Percentiles rank a stretch among this genome's conserved stretches.
These are phyloP conservation scores for Galeruca laticollis DNA, from an alignment of 2,888 invertebrate genomes.

Conservation along the genomic window DNA sequence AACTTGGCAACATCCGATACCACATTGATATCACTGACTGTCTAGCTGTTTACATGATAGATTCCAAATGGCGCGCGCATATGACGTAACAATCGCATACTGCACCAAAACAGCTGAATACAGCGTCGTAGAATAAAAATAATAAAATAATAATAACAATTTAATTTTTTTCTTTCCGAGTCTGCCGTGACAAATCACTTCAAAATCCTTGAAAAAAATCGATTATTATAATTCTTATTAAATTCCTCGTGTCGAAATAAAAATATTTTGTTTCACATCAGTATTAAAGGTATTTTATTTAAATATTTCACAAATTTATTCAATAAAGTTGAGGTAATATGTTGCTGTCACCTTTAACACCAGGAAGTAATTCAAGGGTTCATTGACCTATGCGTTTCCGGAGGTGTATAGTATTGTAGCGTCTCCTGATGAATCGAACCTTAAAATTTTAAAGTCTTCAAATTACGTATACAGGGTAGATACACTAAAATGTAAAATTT, in stretches of 20 bases:
- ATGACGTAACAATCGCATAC: conserved; percentile 58
- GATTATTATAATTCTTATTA: not conserved
- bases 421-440: not conserved
- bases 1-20: conserved; percentile 35
- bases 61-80: conserved; percentile 56
- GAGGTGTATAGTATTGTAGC: not conserved
- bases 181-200: not conserved
- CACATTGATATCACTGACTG: conserved; percentile 43
- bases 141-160: not conserved
- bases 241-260: not conserved
- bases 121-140: conserved; percentile 30
- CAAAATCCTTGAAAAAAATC: not conserved
- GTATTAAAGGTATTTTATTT: not conserved
- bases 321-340: not conserved
- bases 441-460: too few species aligned
- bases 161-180: not conserved
- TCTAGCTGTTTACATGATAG: conserved; percentile 47
- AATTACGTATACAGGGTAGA: too few species aligned
- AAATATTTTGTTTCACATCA: not conserved
- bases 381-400: not conserved
- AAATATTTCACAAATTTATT: not conserved
- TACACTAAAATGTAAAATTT: too few species aligned
- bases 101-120: conserved; percentile 58
- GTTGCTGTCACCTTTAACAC: conserved; percentile 1
- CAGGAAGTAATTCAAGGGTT: not conserved